These are phyloP conservation scores for Xenus cinereus DNA, from an alignment of 2,113 vertebrate species.

Conservation along the genomic window DNA sequence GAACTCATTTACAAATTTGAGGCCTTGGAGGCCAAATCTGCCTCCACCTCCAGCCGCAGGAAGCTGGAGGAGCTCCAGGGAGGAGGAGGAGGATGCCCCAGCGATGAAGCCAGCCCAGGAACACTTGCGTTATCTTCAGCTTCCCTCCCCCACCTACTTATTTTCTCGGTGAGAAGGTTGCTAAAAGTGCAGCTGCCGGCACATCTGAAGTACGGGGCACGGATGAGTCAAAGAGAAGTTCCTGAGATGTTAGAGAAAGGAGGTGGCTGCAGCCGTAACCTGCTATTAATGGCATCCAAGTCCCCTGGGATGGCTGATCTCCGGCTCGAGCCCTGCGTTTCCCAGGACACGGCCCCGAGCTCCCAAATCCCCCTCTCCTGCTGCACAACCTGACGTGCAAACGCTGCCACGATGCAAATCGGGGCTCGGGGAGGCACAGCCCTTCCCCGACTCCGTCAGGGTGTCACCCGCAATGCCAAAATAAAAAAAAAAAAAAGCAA, in stretches of 20 bases:
- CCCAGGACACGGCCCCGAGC: accelerated
- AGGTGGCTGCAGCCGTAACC: neutral
- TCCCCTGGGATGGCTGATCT: accelerated
- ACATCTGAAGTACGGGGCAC: neutral
- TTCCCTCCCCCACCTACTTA: neutral
- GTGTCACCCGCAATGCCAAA: neutral
- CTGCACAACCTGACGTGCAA: accelerated
- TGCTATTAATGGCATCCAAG: neutral
- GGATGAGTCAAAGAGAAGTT: neutral
- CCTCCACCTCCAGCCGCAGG: neutral
- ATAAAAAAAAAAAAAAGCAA: neutral
- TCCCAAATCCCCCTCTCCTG: neutral
- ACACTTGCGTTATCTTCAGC: accelerated
- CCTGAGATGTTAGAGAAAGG: neutral
- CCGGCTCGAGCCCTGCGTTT: accelerated
- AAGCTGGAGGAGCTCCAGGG: neutral
- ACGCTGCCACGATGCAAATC: accelerated
- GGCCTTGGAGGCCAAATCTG: neutral
- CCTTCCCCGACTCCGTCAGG: accelerated
- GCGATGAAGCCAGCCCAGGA: neutral
- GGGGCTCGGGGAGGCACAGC: neutral
- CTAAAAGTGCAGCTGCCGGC: neutral
- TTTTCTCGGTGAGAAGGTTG: neutral
- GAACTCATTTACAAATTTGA: neutral
- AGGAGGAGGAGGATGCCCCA: neutral